Base-by-base conservation (phyloP, 2,113 vertebrate species). In the Mellivora capensis region DNA sequence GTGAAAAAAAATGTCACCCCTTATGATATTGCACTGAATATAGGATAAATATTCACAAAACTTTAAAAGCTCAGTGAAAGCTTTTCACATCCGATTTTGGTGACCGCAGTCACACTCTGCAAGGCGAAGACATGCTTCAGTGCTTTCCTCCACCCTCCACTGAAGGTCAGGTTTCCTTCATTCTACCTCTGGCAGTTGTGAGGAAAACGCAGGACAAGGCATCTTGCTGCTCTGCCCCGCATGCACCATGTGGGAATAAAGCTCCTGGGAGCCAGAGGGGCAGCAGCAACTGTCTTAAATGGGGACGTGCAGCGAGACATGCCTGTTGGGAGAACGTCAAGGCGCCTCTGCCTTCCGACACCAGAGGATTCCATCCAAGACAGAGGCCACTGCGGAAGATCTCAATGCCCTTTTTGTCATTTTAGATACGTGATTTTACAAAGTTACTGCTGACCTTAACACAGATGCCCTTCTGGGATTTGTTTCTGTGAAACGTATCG, bases 401-500 rank as follows among this genome's bases (percentile, higher is more conserved):
- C 31, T 10, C 49, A 37, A 59, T 3, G 21, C 82, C 81, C 5
- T 91, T 98, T 96, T 94, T 96, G 90, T 79, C 82, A 47, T 94
- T 97, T 98, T 97, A 88, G 96, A 95, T 90, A 93, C 2, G 0
- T 18, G 0, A 9, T 95, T 97, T 95, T 87, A 93, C 96, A 85
- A 95, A 98, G 91, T 93, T 69, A 44, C 31, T 80, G 29, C 18
- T 89, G 81, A 34, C 97, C 76, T 90, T 74, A 87, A 85, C 83
- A 8, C 57, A 97, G 87, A 87, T 88, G 90, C 62, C 54, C 47
- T 39, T 95, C 1, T 1, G 94, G 90, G 76, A 93, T 76, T 25
- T 7, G 42, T 97, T 72, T 74, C 82, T 97, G 37, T 97, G 96
- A 98, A 98, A 98, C 97, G 57, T 84, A 59, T 67, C 87, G 96